phyloP scores from a whole-genome alignment of 1,140 invertebrate species.

The Leptopilina clavipes region DNA sequence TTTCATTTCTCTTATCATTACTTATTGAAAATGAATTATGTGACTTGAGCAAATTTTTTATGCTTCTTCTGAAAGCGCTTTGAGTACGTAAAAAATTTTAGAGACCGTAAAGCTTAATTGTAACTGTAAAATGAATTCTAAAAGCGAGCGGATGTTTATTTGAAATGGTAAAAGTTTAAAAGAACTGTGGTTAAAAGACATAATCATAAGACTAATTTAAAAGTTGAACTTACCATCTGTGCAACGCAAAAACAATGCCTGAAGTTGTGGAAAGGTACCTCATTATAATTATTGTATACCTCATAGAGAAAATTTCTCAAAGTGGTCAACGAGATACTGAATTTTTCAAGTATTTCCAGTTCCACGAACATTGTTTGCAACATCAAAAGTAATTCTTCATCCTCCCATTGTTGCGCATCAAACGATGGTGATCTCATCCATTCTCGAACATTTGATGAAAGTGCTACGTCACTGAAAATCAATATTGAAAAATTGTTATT shows the following conservation, averaged over 20 bases:
- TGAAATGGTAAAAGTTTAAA: background rate
- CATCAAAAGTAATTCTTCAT: constrained; percentile 87
- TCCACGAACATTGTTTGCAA: constrained; percentile 91
- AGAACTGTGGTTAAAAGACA: background rate
- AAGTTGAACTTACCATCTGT: constrained; percentile 85
- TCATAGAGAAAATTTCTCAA: constrained; percentile 84
- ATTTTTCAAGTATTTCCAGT: constrained; percentile 84
- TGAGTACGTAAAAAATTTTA: constrained; percentile 14
- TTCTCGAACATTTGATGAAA: constrained; percentile 76
- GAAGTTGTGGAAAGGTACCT: constrained; percentile 94
- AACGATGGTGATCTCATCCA: constrained; percentile 85
- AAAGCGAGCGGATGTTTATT: background rate
- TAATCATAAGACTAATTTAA: background rate
- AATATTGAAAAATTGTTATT: constrained; percentile 26
- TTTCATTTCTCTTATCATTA: no score
- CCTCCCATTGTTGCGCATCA: constrained; percentile 89
- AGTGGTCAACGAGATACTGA: constrained; percentile 85
- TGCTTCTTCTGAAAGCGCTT: background rate
- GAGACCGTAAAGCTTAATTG: background rate
- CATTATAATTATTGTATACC: constrained; percentile 92
- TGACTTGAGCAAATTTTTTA: background rate
- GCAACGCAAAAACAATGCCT: constrained; percentile 92
- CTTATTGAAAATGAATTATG: background rate
- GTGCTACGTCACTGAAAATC: constrained; percentile 78
- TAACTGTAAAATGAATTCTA: constrained; percentile 3